Conservation (phyloP, 2,888 invertebrate species). For the Drosophila mettleri region DNA sequence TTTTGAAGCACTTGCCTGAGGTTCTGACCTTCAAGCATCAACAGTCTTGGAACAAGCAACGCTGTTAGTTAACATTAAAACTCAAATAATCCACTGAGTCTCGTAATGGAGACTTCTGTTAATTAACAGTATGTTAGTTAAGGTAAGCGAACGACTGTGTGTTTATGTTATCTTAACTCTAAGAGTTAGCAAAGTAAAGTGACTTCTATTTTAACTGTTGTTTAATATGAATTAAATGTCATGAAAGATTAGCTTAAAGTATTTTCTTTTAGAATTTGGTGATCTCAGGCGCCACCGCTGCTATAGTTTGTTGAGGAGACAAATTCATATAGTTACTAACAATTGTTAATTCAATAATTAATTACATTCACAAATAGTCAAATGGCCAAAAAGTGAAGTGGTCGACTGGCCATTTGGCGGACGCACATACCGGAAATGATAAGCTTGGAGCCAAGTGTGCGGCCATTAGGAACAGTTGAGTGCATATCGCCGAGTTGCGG, state of each 20-base stretch:
- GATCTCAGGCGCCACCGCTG: background rate
- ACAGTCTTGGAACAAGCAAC: no score
- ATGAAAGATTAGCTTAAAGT: background rate
- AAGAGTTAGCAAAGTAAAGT: background rate
- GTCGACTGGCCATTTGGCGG: constrained; percentile 27
- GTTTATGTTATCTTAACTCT: background rate
- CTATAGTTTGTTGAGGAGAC: background rate
- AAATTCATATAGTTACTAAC: background rate
- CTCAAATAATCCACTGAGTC: no score
- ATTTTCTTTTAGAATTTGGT: background rate
- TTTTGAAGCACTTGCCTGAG: no score
- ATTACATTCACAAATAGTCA: constrained; percentile 54
- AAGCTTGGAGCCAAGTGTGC: constrained; percentile 46
- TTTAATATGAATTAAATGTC: background rate
- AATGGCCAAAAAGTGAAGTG: constrained; percentile 42
- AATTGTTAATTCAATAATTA: constrained; percentile 48
- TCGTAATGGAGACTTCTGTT: no score
- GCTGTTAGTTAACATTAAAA: background rate
- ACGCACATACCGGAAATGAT: constrained; percentile 59
- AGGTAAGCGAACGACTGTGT: background rate
- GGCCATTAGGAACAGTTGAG: constrained; percentile 47
- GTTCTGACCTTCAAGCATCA: no score
- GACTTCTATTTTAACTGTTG: background rate
- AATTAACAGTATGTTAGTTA: background rate
- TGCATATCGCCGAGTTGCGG: constrained; percentile 17